These are phyloP conservation scores for Strongylocentrotus purpuratus DNA, from an alignment of 35 echinoderm and acorn worm genomes.

Conservation along the genomic window DNA sequence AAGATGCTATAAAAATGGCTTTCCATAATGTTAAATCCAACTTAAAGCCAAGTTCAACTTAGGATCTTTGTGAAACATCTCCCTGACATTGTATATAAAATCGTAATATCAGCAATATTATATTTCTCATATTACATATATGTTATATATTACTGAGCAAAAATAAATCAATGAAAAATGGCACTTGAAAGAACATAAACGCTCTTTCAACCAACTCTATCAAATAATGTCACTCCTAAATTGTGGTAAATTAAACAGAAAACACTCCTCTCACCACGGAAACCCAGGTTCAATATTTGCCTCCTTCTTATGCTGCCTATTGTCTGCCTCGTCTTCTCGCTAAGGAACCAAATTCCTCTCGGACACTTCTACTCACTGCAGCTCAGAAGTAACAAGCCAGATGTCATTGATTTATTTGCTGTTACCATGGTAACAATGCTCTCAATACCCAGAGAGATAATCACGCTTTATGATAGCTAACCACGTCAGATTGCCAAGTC, in stretches of 20 bases:
- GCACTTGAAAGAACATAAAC: neutral
- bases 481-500: neutral
- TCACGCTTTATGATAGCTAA: neutral
- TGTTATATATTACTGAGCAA: too few species aligned
- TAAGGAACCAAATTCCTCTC: neutral
- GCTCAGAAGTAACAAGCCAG: neutral
- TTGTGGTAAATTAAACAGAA: neutral
- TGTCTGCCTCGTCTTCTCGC: neutral
- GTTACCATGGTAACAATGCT: neutral
- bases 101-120: too few species aligned
- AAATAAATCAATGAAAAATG: neutral
- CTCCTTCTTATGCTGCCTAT: neutral
- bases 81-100: too few species aligned
- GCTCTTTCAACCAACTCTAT: neutral
- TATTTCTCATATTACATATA: too few species aligned
- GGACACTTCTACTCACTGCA: neutral
- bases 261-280: neutral
- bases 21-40: too few species aligned
- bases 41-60: too few species aligned
- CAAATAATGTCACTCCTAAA: neutral
- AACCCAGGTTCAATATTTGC: neutral
- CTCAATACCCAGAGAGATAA: neutral
- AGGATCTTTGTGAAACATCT: too few species aligned
- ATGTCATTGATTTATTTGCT: constrained; percentile 1
- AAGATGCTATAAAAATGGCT: too few species aligned